phyloP scores from a whole-genome alignment of 2,113 vertebrate genomes.

The Coryphaenoides rupestris region DNA sequence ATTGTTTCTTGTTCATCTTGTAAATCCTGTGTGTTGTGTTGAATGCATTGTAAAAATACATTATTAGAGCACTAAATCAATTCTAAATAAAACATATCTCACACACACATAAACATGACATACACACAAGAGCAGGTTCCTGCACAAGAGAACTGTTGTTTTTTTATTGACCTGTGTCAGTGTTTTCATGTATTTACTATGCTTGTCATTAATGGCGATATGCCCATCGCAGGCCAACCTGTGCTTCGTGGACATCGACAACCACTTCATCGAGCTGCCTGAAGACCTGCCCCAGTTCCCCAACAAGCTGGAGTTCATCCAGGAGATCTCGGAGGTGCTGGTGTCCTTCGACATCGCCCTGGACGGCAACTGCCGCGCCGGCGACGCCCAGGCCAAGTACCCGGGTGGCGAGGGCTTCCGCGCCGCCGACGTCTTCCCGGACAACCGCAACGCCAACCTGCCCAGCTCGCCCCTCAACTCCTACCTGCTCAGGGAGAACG shows the following conservation, averaged over 20 bases:
- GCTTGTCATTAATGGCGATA: no score
- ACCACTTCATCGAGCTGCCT: constrained; percentile 95
- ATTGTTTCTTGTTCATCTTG: no score
- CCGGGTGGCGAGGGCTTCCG: constrained; percentile 69
- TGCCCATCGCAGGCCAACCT: constrained; percentile 83
- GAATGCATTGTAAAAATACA: no score
- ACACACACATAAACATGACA: no score
- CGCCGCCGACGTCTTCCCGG: constrained; percentile 82
- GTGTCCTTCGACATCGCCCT: constrained; percentile 88
- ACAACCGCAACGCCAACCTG: constrained; percentile 95
- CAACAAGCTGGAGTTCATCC: constrained; percentile 96
- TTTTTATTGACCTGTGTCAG: no score
- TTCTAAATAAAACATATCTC: no score
- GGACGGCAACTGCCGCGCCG: constrained; percentile 86
- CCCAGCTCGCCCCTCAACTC: constrained; percentile 86
- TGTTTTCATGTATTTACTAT: no score
- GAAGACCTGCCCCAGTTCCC: constrained; percentile 98
- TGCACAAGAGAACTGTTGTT: no score
- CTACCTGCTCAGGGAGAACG: constrained; percentile 91
- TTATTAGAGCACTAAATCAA: no score
- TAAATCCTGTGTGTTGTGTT: no score
- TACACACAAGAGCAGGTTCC: no score
- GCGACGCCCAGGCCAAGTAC: constrained; percentile 82
- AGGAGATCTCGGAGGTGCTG: constrained; percentile 95
- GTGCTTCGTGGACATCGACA: constrained; percentile 98